Percentiles rank a stretch among this genome's conserved stretches.
Evolutionary conservation across 2,113 vertebrate genomes (phyloP).

Genomic region (Nasalis larvatus): DNA sequence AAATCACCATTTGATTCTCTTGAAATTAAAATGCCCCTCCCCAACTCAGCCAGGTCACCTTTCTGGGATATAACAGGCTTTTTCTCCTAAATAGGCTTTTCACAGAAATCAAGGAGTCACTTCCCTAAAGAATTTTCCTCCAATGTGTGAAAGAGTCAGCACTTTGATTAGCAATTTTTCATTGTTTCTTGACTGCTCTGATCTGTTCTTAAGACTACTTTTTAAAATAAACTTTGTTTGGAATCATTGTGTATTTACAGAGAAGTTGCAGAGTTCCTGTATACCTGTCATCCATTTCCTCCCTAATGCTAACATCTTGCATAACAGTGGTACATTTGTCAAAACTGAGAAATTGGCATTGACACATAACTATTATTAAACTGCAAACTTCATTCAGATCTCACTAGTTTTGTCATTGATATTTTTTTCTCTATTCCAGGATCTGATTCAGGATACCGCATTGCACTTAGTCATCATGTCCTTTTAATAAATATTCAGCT

Average conservation of each 20-base stretch:
- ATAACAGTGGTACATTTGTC: not conserved
- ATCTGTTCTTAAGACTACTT: slow-evolving; percentile 38
- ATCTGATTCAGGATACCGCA: not conserved
- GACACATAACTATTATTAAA: not conserved
- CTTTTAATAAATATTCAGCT: slow-evolving; percentile 24
- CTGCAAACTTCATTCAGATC: not conserved
- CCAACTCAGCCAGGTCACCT: slow-evolving; percentile 26
- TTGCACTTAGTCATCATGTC: not conserved
- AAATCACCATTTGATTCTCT: slow-evolving; percentile 46
- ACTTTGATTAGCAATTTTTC: slow-evolving; percentile 57
- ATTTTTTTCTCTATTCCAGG: not conserved
- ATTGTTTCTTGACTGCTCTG: slow-evolving; percentile 13
- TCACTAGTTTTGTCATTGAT: not conserved
- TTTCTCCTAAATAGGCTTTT: slow-evolving; percentile 51
- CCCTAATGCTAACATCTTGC: not conserved
- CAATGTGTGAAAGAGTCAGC: slow-evolving; percentile 1
- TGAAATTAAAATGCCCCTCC: slow-evolving; percentile 37
- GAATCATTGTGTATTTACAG: not conserved
- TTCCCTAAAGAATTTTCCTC: slow-evolving; percentile 15
- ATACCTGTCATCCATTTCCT: not conserved
- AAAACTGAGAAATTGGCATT: slow-evolving; percentile 33
- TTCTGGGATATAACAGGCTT: slow-evolving; percentile 37
- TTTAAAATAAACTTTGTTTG: slow-evolving; percentile 38
- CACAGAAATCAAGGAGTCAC: slow-evolving; percentile 47
- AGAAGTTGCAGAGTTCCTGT: not conserved